Base-by-base conservation (phyloP, 2,888 invertebrate species). In the Dermolepida albohirtum region DNA sequence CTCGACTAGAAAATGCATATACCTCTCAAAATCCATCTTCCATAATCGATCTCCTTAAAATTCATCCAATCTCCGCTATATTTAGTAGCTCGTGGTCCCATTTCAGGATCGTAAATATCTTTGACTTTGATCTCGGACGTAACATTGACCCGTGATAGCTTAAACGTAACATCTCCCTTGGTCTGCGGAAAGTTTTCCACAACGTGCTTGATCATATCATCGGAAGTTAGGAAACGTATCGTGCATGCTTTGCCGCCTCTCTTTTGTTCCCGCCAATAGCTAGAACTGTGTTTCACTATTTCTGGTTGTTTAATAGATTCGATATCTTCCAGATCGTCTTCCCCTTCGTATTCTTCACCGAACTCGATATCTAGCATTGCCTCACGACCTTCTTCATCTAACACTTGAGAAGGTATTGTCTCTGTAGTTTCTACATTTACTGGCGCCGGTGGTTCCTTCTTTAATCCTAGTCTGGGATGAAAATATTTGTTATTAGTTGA, bases 11-110 rank as follows among this genome's bases (percentile, higher is more conserved):
- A 34, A 34, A 8, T 34, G 1, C 2, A 10, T 6, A 7, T 29
- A 78, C 81, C 81, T 74, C 82, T 77, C 11, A 83, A 65, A 52
- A 83, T 83, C 84, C 84, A 83, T 64, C 75, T 74, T 14, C 82
- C 81, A 14, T 77, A 73, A 27, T 80, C 80, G 6, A 83, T 71
- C 71, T 84, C 83, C n/a, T 74, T 73, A 64, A 83, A 84, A 22
- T 76, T 74, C 67, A 79, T 78, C 82, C 83, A 83, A 66, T 81
- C 75, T 5, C 82, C 82, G 2, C 72, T 72, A 62, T 79, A 78
- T 14, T 39, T 64, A 39, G 47, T 34, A 2, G 17, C 12, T 0
- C 50, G 43, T 6, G 49, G 51, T 5, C 43, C 29, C 12, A 29
- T 11, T 2, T 55, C 75, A 0, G 79, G 76, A 69, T 80, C 76